phyloP scores from a whole-genome alignment of 2,888 invertebrate species.

The Drosophila buzzatii region DNA sequence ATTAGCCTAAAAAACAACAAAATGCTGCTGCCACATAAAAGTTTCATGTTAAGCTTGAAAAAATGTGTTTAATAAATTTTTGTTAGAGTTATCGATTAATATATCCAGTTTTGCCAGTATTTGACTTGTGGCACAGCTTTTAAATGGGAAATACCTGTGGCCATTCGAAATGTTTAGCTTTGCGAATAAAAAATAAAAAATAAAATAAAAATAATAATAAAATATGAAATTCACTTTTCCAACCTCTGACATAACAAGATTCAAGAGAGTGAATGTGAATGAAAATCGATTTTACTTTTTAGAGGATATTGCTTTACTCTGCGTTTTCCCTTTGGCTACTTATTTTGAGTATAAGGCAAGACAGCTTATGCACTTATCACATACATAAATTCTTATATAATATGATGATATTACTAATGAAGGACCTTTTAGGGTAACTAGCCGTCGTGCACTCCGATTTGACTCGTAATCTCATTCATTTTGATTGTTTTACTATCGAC shows the following conservation, averaged over 20 bases:
- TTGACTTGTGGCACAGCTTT: neutral
- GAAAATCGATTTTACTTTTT: no score
- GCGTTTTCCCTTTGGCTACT: no score
- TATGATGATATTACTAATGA: neutral
- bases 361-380: neutral
- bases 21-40: neutral
- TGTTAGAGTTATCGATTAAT: slow-evolving; percentile 8
- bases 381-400: no score
- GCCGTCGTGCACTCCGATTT: neutral
- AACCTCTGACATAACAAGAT: no score
- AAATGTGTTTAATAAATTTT: no score
- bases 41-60: neutral
- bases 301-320: no score
- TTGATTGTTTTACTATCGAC: slow-evolving; percentile 38
- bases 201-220: no score
- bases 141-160: neutral
- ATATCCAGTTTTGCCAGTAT: slow-evolving; percentile 1
- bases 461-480: slow-evolving; percentile 19
- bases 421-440: slow-evolving; percentile 5
- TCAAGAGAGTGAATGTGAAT: no score
- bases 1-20: neutral
- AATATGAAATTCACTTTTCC: neutral
- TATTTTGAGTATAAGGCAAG: no score
- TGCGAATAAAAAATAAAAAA: neutral
- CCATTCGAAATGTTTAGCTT: neutral